Percentiles rank a stretch among this genome's conserved stretches.
Conservation (phyloP, 2,113 vertebrate species). For the Vulpes lagopus region DNA sequence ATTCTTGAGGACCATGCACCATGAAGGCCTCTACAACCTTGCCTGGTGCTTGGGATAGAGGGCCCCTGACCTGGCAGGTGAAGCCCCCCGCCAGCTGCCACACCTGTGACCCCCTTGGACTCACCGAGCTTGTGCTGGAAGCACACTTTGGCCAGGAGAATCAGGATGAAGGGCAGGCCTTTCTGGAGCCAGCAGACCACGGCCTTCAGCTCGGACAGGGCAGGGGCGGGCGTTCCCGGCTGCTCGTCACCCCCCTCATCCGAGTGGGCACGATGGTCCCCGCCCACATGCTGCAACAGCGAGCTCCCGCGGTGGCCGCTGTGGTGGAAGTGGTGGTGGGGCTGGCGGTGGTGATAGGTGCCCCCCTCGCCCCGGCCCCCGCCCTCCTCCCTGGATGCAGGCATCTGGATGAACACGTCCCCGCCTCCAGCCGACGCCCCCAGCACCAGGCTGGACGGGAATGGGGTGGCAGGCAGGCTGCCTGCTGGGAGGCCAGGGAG, state of each 20-base stretch:
- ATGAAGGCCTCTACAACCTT: not conserved
- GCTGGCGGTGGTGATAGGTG: slow-evolving; percentile 89
- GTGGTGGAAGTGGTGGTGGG: slow-evolving; percentile 90
- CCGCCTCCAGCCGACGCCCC: slow-evolving; percentile 90
- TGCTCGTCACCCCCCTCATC: slow-evolving; percentile 91
- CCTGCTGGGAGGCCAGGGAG: slow-evolving; percentile 92
- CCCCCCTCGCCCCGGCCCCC: slow-evolving; percentile 88
- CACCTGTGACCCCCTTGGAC: not conserved
- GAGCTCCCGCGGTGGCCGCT: slow-evolving; percentile 91
- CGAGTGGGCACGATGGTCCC: slow-evolving; percentile 90
- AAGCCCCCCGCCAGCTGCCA: not conserved
- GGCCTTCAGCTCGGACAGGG: slow-evolving; percentile 95
- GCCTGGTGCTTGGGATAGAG: not conserved
- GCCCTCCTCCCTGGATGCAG: slow-evolving; percentile 92
- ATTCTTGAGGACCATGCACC: not conserved
- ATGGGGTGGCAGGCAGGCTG: slow-evolving; percentile 90
- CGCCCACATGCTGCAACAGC: slow-evolving; percentile 93
- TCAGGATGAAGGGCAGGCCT: slow-evolving; percentile 97
- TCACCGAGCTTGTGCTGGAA: slow-evolving; percentile 98
- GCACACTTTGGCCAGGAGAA: slow-evolving; percentile 97
- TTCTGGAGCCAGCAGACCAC: slow-evolving; percentile 97
- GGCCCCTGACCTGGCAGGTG: accelerated
- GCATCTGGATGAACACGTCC: slow-evolving; percentile 98
- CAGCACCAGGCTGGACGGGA: slow-evolving; percentile 95
- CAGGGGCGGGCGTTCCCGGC: slow-evolving; percentile 93